A percentile compares a stretch with the other conserved stretches of the same genome.
Evolutionary conservation across 2,888 invertebrate species (phyloP).

Genomic region (Timema podura): DNA sequence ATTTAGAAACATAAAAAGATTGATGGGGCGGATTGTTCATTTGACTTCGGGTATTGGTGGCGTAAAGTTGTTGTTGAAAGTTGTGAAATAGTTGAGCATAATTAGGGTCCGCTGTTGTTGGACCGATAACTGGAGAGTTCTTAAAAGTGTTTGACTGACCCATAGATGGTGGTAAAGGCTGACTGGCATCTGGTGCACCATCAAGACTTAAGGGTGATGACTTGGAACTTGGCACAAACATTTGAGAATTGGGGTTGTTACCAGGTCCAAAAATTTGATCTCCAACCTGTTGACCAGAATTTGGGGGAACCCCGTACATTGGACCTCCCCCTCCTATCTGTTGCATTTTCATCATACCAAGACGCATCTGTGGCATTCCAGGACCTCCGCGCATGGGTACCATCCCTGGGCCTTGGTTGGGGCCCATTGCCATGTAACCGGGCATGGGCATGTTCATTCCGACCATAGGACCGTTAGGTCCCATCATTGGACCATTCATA

Average conservation of each 20-base stretch:
- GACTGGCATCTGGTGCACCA: constrained; percentile 59
- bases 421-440: constrained; percentile 36
- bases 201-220: constrained; percentile 53
- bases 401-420: constrained; percentile 44
- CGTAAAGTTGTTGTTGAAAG: constrained; percentile 92
- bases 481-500: constrained; percentile 50
- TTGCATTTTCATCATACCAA: constrained; percentile 36
- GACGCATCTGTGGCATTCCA: constrained; percentile 33
- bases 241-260: constrained; percentile 50
- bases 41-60: constrained; percentile 71
- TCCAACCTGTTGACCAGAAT: constrained; percentile 28
- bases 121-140: constrained; percentile 71
- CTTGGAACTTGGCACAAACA: constrained; percentile 56
- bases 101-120: constrained; percentile 82
- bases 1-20: constrained; percentile 38
- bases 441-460: constrained; percentile 40
- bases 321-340: constrained; percentile 33
- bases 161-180: constrained; percentile 75
- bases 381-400: constrained; percentile 36
- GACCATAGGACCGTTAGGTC: constrained; percentile 51
- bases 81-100: constrained; percentile 95
- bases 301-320: constrained; percentile 27
- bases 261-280: constrained; percentile 35
- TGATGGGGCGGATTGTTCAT: constrained; percentile 36
- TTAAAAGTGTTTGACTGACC: constrained; percentile 69